Evolutionary conservation across 2,888 invertebrate species (phyloP).

Genomic region (Himalopsyche japonica): DNA sequence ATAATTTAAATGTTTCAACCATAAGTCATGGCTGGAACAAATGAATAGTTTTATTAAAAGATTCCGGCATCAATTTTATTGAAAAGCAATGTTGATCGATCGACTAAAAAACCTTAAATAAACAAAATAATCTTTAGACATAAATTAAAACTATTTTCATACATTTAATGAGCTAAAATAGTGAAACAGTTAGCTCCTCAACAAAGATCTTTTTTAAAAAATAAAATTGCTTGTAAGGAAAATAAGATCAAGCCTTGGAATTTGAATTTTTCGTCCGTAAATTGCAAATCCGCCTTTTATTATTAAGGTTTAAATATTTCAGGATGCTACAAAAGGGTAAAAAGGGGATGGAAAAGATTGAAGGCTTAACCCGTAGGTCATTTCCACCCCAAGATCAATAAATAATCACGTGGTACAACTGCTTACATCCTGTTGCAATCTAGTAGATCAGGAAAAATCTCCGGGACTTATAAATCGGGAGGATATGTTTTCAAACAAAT

Average conservation of each 20-base stretch:
- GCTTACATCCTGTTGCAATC: slow-evolving; percentile 7
- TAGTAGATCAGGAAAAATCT: not conserved
- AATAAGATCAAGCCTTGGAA: not conserved
- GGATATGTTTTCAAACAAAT: not conserved
- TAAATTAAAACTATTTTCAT: too few species aligned
- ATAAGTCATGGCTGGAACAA: too few species aligned
- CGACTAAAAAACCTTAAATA: too few species aligned
- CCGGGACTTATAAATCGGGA: not conserved
- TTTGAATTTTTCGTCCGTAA: not conserved
- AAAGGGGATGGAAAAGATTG: not conserved
- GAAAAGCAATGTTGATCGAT: too few species aligned
- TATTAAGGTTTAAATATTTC: not conserved
- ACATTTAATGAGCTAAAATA: too few species aligned
- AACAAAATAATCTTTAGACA: too few species aligned
- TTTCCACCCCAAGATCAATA: not conserved
- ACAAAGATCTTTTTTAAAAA: too few species aligned
- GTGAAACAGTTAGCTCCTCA: too few species aligned
- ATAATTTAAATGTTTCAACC: too few species aligned
- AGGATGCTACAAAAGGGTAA: not conserved
- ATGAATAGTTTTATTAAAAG: too few species aligned
- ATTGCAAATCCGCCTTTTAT: not conserved
- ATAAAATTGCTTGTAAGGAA: not conserved
- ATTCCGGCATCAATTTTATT: too few species aligned
- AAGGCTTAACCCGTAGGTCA: not conserved
- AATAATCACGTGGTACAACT: not conserved